Evolutionary conservation across 2,888 invertebrate genomes (phyloP), one percentile per base, ranked within the genome.

Genomic region (Drosophila helvetica): DNA sequence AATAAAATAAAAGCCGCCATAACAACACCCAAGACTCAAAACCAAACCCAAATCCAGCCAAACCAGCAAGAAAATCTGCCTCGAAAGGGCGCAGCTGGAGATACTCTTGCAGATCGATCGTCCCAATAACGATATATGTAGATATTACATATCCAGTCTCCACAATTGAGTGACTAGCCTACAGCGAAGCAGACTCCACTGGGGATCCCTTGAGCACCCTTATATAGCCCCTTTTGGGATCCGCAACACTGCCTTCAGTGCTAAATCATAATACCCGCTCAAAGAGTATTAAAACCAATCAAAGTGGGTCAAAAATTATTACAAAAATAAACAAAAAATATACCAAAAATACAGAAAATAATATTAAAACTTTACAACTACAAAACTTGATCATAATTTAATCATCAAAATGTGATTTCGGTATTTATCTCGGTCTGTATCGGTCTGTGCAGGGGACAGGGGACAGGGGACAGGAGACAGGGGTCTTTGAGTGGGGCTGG

Each of bases 1-100:
- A 83, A 83, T 87, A 77, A 87, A 87, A 87, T 79, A 78, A 86
- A 72, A 68, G 48, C 56, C 68, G 38, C 48, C 59, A 57, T 57
- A 66, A 82, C 75, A 77, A 84, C 65, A 53, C 45, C 64, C 65
- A 47, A 30, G 25, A 38, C 25, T 33, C 55, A 67, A 67, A 67
- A 54, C 19, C 54, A 43, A 55, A 18, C 15, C 38, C 38, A 15
- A 38, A 38, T 38, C 38, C 7, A 38, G 38, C 15, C 38, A 38
- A 38, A n/a, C 38, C 7, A 7, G 15, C 15, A 2, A n/a, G 38
- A 38, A 15, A 38, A 6, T 6, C n/a, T 38, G 38, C 38, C 0
- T 7, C 2, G 2, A 15, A n/a, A 38, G n/a, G 38, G 6, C 38
- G 33, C 2, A n/a, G n/a, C n/a, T 7, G 0, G 15, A 38, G n/a